Base-by-base conservation (phyloP, 2,797 vertebrate species). In the Sciurus carolinensis region DNA sequence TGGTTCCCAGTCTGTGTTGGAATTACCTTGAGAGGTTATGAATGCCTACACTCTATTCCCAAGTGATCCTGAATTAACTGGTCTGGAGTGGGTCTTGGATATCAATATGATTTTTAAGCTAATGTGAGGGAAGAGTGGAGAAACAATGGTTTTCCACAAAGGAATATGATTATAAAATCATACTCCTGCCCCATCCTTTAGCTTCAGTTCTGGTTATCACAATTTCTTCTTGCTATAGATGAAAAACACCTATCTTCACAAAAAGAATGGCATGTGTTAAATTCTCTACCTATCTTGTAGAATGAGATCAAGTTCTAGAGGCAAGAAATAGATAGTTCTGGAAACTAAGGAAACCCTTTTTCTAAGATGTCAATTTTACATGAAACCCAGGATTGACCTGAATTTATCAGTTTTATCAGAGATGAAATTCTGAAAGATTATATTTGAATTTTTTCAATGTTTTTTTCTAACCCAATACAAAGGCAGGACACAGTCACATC, bases 351-450 rank as follows among this genome's bases (percentile, higher is more conserved):
- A 81, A 72, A 77, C 2, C 36, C 26, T 59, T 73, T 90, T 73
- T 50, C 66, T 91, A 82, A 87, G 36, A 90, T 42, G 28, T 57
- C 24, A 90, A 24, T 8, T 90, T 87, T 33, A 39, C 20, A 54
- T 44, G 71, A 84, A 95, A 47, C 9, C 47, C 4, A 71, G 76
- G 2, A 91, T 5, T 90, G 33, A 69, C 75, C 96, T 87, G 69
- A 90, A 93, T 92, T 94, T 93, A 75, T 87, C 47, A 83, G 91
- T 66, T 33, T 66, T 2, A 14, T 66, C 7, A 84, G 83, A 88
- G 33, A 87, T 71, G 26, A 87, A 72, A 84, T 94, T 79, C 47
- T 69, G 26, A 91, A 90, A 18, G 79, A 24, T 17, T n/a, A 52
- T 44, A 57, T 11, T 81, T 5, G 14, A 77, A 57, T 52, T 87